Percentiles rank a stretch among this genome's conserved stretches.
Evolutionary conservation across 1,140 invertebrate species (phyloP).

Genomic region (Neoseiulus cucumeris): DNA sequence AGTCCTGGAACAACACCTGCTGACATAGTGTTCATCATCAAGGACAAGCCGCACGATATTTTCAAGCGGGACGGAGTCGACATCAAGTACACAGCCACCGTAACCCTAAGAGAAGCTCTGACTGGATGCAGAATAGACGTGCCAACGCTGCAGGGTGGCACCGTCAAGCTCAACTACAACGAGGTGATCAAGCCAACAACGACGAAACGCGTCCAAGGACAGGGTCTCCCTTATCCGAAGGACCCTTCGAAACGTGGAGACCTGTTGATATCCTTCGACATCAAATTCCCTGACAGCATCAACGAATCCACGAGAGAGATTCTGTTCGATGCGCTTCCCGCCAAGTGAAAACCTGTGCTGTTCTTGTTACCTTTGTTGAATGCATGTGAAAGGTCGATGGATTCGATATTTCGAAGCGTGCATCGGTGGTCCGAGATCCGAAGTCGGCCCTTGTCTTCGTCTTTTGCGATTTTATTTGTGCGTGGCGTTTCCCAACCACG

Average conservation of each 20-base stretch:
- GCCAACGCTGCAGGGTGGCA: conserved; percentile 71
- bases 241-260: conserved; percentile 75
- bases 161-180: conserved; percentile 57
- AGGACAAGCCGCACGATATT: conserved; percentile 80
- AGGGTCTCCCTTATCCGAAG: conserved; percentile 86
- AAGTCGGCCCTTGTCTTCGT: too few species aligned
- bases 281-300: conserved; percentile 79
- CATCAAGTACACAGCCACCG: conserved; percentile 69
- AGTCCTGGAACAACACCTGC: conserved; percentile 72
- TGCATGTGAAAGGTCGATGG: too few species aligned
- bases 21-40: conserved; percentile 95
- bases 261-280: conserved; percentile 85
- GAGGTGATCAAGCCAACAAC: conserved; percentile 74
- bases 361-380: too few species aligned
- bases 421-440: too few species aligned
- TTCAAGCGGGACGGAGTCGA: conserved; percentile 92
- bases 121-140: conserved; percentile 73
- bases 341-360: not conserved
- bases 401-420: too few species aligned
- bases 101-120: conserved; percentile 72
- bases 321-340: conserved; percentile 62
- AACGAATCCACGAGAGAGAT: conserved; percentile 65
- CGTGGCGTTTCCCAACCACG: too few species aligned
- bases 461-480: too few species aligned
- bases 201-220: conserved; percentile 66